Conservation (phyloP, 2,888 invertebrate genomes). For the Xestoiulus laeticollis region DNA sequence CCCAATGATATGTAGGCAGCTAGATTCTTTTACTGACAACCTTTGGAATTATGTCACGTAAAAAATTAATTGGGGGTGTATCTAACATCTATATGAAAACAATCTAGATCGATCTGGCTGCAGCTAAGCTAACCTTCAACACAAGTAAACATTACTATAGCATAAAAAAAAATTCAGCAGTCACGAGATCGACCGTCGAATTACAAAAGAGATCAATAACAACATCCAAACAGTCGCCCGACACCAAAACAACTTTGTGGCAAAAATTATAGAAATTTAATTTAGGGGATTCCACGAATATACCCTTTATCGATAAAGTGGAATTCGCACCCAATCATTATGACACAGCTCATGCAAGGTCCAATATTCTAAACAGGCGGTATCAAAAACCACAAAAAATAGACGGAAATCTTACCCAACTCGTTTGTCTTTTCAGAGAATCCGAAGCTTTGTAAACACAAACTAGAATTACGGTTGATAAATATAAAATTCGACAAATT, state of each 20-base stretch:
- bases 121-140: neutral
- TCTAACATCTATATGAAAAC: neutral
- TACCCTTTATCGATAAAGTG: no score
- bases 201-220: no score
- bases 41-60: neutral
- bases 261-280: neutral
- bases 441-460: neutral
- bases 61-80: neutral
- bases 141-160: neutral
- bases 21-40: no score
- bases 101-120: neutral
- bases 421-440: neutral
- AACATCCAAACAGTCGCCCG: no score
- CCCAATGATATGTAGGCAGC: no score
- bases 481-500: neutral
- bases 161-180: neutral
- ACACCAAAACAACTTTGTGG: no score
- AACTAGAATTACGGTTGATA: neutral
- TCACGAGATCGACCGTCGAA: neutral
- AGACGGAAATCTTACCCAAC: neutral
- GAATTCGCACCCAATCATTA: neutral
- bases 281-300: neutral
- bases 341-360: conserved; percentile 16
- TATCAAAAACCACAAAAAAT: neutral
- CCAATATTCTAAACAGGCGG: neutral